A percentile compares a stretch with the other conserved stretches of the same genome.
These are phyloP conservation scores for Pachyuromys duprasi DNA, from an alignment of 2,797 vertebrate genomes.

Conservation along the genomic window DNA sequence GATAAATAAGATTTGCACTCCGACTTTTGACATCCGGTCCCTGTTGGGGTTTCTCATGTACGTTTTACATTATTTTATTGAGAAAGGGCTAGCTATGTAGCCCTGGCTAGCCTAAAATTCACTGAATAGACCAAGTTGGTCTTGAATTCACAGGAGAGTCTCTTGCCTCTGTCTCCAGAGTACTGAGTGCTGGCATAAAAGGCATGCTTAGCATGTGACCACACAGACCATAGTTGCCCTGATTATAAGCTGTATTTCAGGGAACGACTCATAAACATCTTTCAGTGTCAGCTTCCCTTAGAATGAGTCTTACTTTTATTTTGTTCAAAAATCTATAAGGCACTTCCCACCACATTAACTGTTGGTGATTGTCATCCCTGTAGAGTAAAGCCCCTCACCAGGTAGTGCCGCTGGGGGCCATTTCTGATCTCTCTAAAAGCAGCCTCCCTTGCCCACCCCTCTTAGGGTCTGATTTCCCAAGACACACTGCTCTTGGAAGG, in stretches of 20 bases:
- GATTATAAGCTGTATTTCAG: not conserved
- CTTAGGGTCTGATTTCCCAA: not conserved
- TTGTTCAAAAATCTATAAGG: not conserved
- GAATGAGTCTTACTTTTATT: not conserved
- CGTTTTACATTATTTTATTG: not conserved
- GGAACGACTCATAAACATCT: not conserved
- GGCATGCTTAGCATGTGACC: not conserved
- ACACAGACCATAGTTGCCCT: not conserved
- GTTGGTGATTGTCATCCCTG: rapidly evolving
- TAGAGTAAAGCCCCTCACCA: not conserved
- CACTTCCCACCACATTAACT: not conserved
- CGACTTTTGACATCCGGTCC: not conserved
- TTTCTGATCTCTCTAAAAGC: not conserved
- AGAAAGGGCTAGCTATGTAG: not conserved
- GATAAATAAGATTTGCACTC: not conserved
- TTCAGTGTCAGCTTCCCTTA: not conserved
- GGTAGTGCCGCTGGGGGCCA: not conserved
- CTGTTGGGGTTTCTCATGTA: not conserved
- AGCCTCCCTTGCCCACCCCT: rapidly evolving
- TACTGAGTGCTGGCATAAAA: not conserved
- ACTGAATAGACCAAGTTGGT: not conserved
- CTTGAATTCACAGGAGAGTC: not conserved
- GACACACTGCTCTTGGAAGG: rapidly evolving
- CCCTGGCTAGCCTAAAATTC: not conserved
- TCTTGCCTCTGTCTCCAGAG: not conserved